Percentiles rank a stretch among this genome's conserved stretches.
These are phyloP conservation scores for Protonibea diacanthus DNA, from an alignment of 2,797 vertebrate genomes.

Conservation along the genomic window DNA sequence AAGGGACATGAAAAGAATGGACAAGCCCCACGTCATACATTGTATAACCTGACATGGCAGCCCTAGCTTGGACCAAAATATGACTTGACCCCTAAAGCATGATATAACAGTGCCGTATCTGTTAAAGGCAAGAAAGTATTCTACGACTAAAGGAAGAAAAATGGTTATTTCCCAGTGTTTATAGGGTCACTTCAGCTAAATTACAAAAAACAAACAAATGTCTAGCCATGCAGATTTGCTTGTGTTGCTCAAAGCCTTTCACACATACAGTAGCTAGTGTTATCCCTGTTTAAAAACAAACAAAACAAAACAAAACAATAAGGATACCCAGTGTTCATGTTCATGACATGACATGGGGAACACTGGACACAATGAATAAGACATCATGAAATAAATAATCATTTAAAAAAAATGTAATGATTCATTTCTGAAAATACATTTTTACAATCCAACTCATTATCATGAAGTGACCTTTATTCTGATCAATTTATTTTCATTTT, in stretches of 20 bases:
- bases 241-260: too few relatives aligned
- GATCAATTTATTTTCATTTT: too few relatives aligned
- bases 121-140: too few relatives aligned
- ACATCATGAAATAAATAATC: not conserved
- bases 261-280: too few relatives aligned
- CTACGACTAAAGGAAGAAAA: too few relatives aligned
- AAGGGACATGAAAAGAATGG: not conserved
- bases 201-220: not conserved
- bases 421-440: not conserved
- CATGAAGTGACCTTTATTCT: not conserved
- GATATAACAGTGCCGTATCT: too few relatives aligned
- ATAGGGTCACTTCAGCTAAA: not conserved
- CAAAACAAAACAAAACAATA: not conserved
- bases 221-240: too few relatives aligned
- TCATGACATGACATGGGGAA: too few relatives aligned
- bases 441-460: not conserved
- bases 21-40: not conserved
- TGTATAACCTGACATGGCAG: not conserved
- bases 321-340: not conserved
- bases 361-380: too few relatives aligned
- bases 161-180: too few relatives aligned
- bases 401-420: not conserved
- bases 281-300: not conserved
- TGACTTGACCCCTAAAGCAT: too few relatives aligned
- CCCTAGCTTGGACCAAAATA: not conserved